Conservation (phyloP, 2,113 vertebrate genomes). For the Pedionomus torquatus region DNA sequence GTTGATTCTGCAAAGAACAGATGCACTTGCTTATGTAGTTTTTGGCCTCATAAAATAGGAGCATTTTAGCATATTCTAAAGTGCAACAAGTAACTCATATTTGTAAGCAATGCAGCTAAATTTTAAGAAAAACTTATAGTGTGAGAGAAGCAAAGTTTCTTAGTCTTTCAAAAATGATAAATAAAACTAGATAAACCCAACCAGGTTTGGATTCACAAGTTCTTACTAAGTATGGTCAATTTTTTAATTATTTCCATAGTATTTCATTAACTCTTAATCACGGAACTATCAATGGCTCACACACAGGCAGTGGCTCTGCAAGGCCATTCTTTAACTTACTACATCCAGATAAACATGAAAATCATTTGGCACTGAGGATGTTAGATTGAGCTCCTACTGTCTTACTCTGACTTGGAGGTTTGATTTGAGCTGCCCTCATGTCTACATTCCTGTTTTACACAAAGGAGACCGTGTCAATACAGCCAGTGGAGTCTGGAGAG, state of each 20-base stretch:
- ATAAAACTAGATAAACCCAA: background rate
- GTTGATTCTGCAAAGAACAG: slow-evolving; percentile 84
- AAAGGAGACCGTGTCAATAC: background rate
- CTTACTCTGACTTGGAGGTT: background rate
- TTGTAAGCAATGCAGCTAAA: background rate
- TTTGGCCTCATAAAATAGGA: background rate
- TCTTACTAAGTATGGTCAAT: background rate
- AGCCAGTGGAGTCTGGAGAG: background rate
- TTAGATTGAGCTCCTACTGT: background rate
- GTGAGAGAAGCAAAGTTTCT: background rate
- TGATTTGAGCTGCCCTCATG: background rate
- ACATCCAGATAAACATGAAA: background rate
- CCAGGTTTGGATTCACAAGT: background rate
- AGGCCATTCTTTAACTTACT: background rate
- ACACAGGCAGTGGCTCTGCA: background rate
- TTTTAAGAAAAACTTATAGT: background rate
- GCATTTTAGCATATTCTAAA: background rate
- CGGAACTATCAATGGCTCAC: background rate
- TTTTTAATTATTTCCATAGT: background rate
- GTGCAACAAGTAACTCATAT: background rate
- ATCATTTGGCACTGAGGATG: background rate
- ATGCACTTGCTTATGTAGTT: background rate
- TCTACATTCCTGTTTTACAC: background rate
- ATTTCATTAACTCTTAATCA: background rate
- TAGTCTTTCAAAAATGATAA: background rate